A percentile compares a stretch with the other conserved stretches of the same genome.
These are phyloP conservation scores for Procambarus clarkii DNA, from an alignment of 1,140 invertebrate species.

Conservation along the genomic window DNA sequence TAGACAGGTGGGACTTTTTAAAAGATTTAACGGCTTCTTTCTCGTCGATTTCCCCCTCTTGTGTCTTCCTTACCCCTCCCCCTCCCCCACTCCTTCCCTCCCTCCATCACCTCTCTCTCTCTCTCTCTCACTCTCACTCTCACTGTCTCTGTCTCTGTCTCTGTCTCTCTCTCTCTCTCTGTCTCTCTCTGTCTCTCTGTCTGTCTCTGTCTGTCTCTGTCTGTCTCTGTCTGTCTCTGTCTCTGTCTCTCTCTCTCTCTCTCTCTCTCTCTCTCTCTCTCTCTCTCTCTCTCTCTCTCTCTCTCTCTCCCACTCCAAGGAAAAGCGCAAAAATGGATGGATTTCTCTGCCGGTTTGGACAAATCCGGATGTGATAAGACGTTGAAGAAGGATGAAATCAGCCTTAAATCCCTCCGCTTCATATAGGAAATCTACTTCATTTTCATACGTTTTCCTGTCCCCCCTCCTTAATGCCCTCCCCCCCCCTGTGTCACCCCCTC, in stretches of 20 bases:
- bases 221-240: too few species aligned
- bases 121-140: background rate
- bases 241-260: too few species aligned
- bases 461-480: background rate
- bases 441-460: background rate
- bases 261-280: too few species aligned
- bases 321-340: background rate
- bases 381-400: background rate
- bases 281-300: background rate
- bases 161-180: background rate
- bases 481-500: background rate
- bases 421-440: background rate
- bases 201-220: background rate
- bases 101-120: too few species aligned
- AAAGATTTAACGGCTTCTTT: background rate
- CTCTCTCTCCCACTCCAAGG: background rate
- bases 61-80: too few species aligned
- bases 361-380: background rate
- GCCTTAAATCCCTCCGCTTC: background rate
- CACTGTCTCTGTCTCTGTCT: background rate
- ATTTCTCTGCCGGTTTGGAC: background rate
- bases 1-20: constrained; percentile 25
- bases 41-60: background rate
- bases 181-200: background rate
- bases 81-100: too few species aligned